Base-by-base conservation (phyloP, 1,140 invertebrate genomes). In the Pseudomyrmex pallidus region DNA sequence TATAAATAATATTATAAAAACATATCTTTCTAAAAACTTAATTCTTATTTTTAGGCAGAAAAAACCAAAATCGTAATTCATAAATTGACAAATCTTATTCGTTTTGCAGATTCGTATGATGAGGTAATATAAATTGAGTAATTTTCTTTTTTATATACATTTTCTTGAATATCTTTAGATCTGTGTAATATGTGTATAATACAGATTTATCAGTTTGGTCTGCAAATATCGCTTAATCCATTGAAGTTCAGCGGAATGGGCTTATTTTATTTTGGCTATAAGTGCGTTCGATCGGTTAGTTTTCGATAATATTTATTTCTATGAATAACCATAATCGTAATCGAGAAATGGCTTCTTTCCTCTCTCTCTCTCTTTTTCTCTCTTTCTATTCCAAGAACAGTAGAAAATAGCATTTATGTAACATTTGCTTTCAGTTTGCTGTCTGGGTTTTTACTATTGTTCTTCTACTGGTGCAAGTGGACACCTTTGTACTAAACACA, bases 181-280 rank as follows among this genome's bases (percentile, higher is more conserved):
- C 17, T 52, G 1, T 64, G 13, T 64, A 44, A 17, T 66, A 0
- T 44, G 35, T 5, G 4, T 66, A 10, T 20, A 66, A 66, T 57
- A 13, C 8, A 77, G 74, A 56, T 77, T 66, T 67, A n/a, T 2
- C 50, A 77, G 13, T 77, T 77, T n/a, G 1, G 67, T 57, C 52
- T 78, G 35, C 74, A 78, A 78, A 17, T 68, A 78, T 57, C 74
- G 57, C 44, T 78, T n/a, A 62, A 22, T 2, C 67, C 77, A 2
- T 22, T 73, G 25, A 46, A 82, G 9, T 73, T 82, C 0, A 35
- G 3, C 2, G 67, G 67, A 70, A 10, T 80, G 12, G 17, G 35
- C n/a, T 1, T 80, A 10, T 73, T 82, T 61, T 4, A 61, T 10
- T 82, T 82, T 50, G 74, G 64, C 20, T 68, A 78, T 15, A 48